Evolutionary conservation across 2,797 vertebrate genomes (phyloP).

Genomic region (Falco peregrinus): DNA sequence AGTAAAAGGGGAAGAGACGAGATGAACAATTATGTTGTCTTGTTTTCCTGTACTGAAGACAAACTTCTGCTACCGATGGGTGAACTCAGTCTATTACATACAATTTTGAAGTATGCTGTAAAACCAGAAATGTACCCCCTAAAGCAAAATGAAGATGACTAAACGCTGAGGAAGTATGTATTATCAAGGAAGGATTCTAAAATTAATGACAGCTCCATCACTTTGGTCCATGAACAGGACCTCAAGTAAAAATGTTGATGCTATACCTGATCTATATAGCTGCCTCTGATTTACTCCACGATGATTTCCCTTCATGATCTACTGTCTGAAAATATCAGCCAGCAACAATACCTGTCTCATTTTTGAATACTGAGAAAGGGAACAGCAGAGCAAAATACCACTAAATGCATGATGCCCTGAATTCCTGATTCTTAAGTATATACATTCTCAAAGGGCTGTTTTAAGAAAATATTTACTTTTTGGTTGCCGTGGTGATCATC

Average conservation of each 20-base stretch:
- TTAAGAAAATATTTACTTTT: slow-evolving; percentile 71
- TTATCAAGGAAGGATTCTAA: background rate
- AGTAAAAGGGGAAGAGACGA: background rate
- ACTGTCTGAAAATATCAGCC: background rate
- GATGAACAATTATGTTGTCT: background rate
- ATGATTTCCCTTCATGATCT: background rate
- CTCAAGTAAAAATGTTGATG: background rate
- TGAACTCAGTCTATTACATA: rapidly evolving
- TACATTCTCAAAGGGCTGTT: slow-evolving; percentile 42
- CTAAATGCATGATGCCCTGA: slow-evolving; percentile 7
- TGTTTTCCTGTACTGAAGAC: background rate
- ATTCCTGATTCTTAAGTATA: slow-evolving; percentile 53
- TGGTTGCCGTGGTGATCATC: slow-evolving; percentile 61
- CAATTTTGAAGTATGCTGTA: background rate
- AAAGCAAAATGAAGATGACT: background rate
- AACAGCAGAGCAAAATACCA: slow-evolving; percentile 24
- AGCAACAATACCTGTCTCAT: background rate
- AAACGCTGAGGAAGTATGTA: background rate
- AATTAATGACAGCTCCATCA: background rate
- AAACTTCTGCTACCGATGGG: background rate
- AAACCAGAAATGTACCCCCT: background rate
- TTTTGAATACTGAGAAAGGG: slow-evolving; percentile 14
- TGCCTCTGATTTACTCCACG: background rate
- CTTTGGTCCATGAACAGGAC: background rate
- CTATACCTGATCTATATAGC: background rate